These are phyloP conservation scores for Micrastur ruficollis DNA, from an alignment of 2,797 vertebrate species.

Conservation along the genomic window DNA sequence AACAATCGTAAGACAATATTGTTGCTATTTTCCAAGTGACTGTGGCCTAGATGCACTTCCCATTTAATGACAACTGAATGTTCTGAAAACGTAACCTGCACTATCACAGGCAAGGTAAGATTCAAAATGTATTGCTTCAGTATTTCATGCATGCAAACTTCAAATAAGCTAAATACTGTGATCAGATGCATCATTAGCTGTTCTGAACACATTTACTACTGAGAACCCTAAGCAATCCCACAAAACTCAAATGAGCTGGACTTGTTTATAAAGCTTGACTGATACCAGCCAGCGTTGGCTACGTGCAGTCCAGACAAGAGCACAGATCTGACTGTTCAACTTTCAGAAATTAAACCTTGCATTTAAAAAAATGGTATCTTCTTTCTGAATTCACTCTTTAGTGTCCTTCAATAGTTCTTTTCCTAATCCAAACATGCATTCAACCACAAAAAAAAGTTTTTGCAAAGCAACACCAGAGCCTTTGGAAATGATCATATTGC, in stretches of 20 bases:
- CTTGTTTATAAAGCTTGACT: neutral
- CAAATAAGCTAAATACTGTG: neutral
- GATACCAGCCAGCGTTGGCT: neutral
- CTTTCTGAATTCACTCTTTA: neutral
- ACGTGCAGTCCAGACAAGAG: accelerated
- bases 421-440: neutral
- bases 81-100: neutral
- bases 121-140: neutral
- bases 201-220: neutral
- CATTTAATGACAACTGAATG: neutral
- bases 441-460: neutral
- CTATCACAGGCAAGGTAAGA: neutral
- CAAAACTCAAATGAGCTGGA: neutral
- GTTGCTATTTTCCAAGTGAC: neutral
- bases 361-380: neutral
- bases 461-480: neutral
- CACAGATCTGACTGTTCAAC: neutral
- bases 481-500: neutral
- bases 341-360: neutral
- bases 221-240: neutral
- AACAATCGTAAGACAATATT: neutral
- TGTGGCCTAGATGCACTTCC: neutral
- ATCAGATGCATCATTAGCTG: neutral
- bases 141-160: neutral
- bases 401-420: neutral